Base-by-base conservation (phyloP, 2,113 vertebrate species). In the Hystrix brachyura region DNA sequence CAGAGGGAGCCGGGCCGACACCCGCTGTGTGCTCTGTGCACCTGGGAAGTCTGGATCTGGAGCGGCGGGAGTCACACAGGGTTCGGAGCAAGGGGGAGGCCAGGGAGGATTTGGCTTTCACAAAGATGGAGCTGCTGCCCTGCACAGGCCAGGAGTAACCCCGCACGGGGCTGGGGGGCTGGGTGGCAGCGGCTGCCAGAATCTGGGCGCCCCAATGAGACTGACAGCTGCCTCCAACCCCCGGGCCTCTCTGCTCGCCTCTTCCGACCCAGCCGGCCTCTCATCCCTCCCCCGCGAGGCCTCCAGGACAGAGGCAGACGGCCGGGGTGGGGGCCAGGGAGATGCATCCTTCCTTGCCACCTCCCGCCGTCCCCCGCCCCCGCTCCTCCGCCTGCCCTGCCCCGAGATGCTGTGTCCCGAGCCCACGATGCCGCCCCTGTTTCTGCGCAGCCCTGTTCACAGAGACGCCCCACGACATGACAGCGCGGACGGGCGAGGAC, bases 391-490 rank as follows among this genome's bases (percentile, higher is more conserved):
- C 48, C 7, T 17, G 10, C 48, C 34, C 59, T 14, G 69, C 23
- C 25, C 67, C 3, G 4, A 0, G 34, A 29, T 34, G 43, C 74
- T 25, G 60, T 55, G 29, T 74, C 48, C 90, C 62, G 89, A 83
- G 51, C 69, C 89, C 48, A 3, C 5, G 19, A 1, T 27, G 5
- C 89, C 79, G 78, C 95, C 72, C 29, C 2, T 32, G 97, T 89
- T 96, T 81, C 85, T 93, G 34, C 91, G 38, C 99, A 99, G 99
- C 99, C 65, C 98, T 99, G 48, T 99, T 99, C 98, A 99, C 99
- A 14, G 99, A 99, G 98, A 99, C 99, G 6, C 99, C 99, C 25
- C 99, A 99, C 0, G 99, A 99, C 98, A 98, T 99, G 98, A 99
- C 98, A 0, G 99, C 99, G 0, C 99, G 98, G 96, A 99, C 99